A percentile compares a stretch with the other conserved stretches of the same genome.
These are phyloP conservation scores for Lampropteryx suffumata DNA, from an alignment of 2,888 invertebrate species.

Conservation along the genomic window DNA sequence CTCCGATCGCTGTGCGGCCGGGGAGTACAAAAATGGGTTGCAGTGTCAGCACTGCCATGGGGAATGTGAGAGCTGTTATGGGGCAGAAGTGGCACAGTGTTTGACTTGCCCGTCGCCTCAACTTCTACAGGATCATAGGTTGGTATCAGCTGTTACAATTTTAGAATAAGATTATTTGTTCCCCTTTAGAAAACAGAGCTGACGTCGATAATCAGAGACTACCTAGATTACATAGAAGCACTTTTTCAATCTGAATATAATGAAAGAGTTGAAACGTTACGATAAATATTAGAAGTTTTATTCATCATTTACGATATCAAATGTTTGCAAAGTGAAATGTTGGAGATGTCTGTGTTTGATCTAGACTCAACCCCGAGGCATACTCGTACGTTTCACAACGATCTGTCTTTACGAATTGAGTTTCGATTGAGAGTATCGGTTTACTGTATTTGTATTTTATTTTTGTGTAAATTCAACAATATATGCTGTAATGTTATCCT, in stretches of 20 bases:
- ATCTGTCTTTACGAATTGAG: slow-evolving; percentile 10
- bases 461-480: too few relatives aligned
- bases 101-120: slow-evolving; percentile 89
- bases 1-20: slow-evolving; percentile 86
- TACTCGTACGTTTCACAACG: slow-evolving; percentile 12
- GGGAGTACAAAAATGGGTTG: slow-evolving; percentile 84
- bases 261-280: neutral
- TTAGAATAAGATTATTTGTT: too few relatives aligned
- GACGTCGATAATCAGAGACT: too few relatives aligned
- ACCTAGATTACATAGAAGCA: too few relatives aligned
- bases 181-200: too few relatives aligned
- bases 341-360: slow-evolving; percentile 21
- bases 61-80: slow-evolving; percentile 92
- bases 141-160: neutral
- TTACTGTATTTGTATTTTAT: slow-evolving; percentile 1
- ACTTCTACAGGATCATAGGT: slow-evolving; percentile 85
- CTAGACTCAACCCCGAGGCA: slow-evolving; percentile 20
- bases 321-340: slow-evolving; percentile 23
- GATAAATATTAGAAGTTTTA: slow-evolving; percentile 20
- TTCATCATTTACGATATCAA: slow-evolving; percentile 19
- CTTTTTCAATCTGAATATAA: too few relatives aligned
- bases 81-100: slow-evolving; percentile 88
- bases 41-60: slow-evolving; percentile 89
- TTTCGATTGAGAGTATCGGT: slow-evolving; percentile 6
- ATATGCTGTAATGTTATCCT: too few relatives aligned